These are phyloP conservation scores for Peucedramus taeniatus DNA, from an alignment of 2,113 vertebrate genomes.

Conservation along the genomic window DNA sequence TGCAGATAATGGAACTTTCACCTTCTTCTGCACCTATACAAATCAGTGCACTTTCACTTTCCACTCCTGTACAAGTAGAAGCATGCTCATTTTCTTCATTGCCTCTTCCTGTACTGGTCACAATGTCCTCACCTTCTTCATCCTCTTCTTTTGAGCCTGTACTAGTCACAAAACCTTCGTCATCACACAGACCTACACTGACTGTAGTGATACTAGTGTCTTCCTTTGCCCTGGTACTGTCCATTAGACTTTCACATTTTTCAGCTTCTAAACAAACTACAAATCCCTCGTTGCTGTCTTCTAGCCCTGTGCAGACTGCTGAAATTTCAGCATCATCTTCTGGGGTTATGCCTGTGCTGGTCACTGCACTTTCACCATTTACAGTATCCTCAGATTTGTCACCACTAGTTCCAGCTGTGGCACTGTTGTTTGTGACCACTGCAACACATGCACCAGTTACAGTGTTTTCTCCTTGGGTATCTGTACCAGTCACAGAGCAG, in stretches of 20 bases:
- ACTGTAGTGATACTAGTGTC: neutral
- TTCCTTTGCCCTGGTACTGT: constrained; percentile 61
- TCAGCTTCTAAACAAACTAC: constrained; percentile 58
- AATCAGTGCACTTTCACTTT: constrained; percentile 33
- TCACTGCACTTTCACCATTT: constrained; percentile 75
- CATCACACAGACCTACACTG: constrained; percentile 62
- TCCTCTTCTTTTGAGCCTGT: constrained; percentile 81
- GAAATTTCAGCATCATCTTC: constrained; percentile 73
- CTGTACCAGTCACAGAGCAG: constrained; percentile 57
- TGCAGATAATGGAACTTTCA: constrained; percentile 37
- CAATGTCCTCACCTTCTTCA: constrained; percentile 75
- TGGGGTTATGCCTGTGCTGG: constrained; percentile 78
- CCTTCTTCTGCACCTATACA: constrained; percentile 51
- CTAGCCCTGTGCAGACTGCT: constrained; percentile 63
- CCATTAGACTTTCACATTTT: constrained; percentile 65
- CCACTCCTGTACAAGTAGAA: constrained; percentile 53
- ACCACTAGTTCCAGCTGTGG: neutral
- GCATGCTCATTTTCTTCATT: constrained; percentile 72
- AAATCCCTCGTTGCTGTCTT: constrained; percentile 65
- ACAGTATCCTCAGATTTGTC: constrained; percentile 59
- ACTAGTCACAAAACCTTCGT: constrained; percentile 77
- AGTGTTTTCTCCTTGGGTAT: constrained; percentile 41
- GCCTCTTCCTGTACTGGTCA: constrained; percentile 77
- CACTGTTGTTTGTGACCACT: neutral
- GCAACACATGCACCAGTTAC: constrained; percentile 32